Base-by-base conservation (phyloP, 2,888 invertebrate species). In the Trissolcus japonicus region DNA sequence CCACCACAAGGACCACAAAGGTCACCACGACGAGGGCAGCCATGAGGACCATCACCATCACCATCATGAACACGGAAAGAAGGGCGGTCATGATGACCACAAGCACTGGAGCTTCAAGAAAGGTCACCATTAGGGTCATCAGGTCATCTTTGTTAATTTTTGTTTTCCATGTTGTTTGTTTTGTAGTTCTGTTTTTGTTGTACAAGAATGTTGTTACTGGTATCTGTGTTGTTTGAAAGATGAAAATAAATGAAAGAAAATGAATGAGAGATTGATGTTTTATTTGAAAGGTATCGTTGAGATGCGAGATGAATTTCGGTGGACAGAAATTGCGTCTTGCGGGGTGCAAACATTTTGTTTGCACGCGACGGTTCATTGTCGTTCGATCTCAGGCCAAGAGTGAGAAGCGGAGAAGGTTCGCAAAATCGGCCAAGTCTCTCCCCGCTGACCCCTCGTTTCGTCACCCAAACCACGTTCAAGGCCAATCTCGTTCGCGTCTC, bases 401-500 rank as follows among this genome's bases (percentile, higher is more conserved):
- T 16, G 46, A 14, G 14, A 72, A 71, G 77, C 17, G 25, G 50
- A 59, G 61, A 53, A 62, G 67, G 65, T 35, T 65, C 43, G 50
- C 50, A 69, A 69, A 76, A 62, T 73, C 77, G 72, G 71, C 16
- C 16, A 62, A 53, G 63, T 41, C 59, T 56, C 69, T 56, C 54
- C 61, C 40, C 54, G 25, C 25, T 60, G 21, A 40, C 50, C 69
- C 62, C 68, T 46, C 43, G 50, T 53, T 53, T 56, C 59, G 17
- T 29, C 59, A 17, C 35, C 50, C 74, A 61, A 57, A 59, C 75
- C 75, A 59, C 77, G 77, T 79, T 79, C 80, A 79, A 80, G 80
- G 79, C 80, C 80, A 78, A 80, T 79, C 79, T 79, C 67, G 75
- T 80, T 80, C 80, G 74, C 72, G 78, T 80, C 79, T 80, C 79